Evolutionary conservation across 2,113 vertebrate species (phyloP).

Genomic region (Pipa parva): DNA sequence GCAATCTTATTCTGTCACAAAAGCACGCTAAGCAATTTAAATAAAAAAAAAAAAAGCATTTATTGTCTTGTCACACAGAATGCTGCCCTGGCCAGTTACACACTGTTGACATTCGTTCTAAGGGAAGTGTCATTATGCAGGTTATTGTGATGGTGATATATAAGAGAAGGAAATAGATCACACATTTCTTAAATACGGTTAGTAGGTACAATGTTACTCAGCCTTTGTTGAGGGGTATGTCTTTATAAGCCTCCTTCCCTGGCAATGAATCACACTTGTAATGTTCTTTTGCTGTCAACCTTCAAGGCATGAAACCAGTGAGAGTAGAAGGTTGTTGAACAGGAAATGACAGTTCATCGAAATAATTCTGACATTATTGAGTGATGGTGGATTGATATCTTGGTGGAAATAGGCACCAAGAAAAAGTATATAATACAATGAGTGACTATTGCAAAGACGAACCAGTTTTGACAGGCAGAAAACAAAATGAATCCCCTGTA

Average conservation of each 20-base stretch:
- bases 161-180: neutral
- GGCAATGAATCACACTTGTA: neutral
- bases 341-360: constrained; percentile 4
- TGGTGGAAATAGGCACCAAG: neutral
- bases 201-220: neutral
- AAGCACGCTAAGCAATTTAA: constrained; percentile 26
- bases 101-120: constrained; percentile 24
- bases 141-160: neutral
- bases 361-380: constrained; percentile 2
- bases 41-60: constrained; percentile 22
- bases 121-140: constrained; percentile 7
- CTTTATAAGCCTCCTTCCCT: neutral
- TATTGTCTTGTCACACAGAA: constrained; percentile 25
- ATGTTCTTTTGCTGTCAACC: neutral
- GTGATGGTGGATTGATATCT: neutral
- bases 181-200: neutral
- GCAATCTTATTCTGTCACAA: constrained; percentile 38
- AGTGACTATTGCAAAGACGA: neutral
- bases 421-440: neutral
- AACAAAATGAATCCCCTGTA: too few relatives aligned
- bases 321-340: neutral
- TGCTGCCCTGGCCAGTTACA: constrained; percentile 8
- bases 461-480: neutral
- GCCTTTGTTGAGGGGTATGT: neutral
- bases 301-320: neutral